Evolutionary conservation across 2,888 invertebrate genomes (phyloP).

Genomic region (Caenorhabditis imperialis): DNA sequence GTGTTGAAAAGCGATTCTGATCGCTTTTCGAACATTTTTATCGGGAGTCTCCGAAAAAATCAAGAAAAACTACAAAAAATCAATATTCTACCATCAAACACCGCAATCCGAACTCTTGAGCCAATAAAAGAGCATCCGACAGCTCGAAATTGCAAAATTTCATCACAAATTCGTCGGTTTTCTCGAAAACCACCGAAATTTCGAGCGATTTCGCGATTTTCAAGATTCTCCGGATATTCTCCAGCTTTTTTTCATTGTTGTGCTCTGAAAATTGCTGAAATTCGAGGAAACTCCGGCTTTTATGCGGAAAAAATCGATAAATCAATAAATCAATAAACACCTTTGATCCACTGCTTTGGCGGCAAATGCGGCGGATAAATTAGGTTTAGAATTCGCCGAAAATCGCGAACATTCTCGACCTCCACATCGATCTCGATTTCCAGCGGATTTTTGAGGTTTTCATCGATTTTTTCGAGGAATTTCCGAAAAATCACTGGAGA

Average conservation of each 20-base stretch:
- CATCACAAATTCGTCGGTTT: slow-evolving; percentile 20
- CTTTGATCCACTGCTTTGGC: slow-evolving; percentile 42
- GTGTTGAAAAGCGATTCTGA: neutral
- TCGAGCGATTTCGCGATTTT: slow-evolving; percentile 19
- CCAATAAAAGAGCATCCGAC: slow-evolving; percentile 4
- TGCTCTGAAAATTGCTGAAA: slow-evolving; percentile 7
- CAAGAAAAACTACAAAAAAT: neutral
- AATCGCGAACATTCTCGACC: slow-evolving; percentile 17
- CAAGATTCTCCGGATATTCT: slow-evolving; percentile 12
- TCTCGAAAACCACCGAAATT: slow-evolving; percentile 6
- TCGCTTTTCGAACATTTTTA: neutral
- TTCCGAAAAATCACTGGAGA: slow-evolving; percentile 16
- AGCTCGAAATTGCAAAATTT: slow-evolving; percentile 12
- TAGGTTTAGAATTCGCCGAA: slow-evolving; percentile 24
- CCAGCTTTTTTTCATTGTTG: slow-evolving; percentile 4
- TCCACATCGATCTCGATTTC: neutral
- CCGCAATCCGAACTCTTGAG: slow-evolving; percentile 25
- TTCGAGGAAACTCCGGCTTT: neutral
- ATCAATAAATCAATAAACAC: neutral
- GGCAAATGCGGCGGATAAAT: slow-evolving; percentile 32
- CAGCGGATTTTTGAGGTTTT: neutral
- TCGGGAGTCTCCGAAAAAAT: neutral
- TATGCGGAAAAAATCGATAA: neutral
- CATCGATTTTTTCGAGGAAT: slow-evolving; percentile 5
- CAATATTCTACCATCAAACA: slow-evolving; percentile 12